Conservation (phyloP, 2,888 invertebrate species). For the Spodoptera exigua region DNA sequence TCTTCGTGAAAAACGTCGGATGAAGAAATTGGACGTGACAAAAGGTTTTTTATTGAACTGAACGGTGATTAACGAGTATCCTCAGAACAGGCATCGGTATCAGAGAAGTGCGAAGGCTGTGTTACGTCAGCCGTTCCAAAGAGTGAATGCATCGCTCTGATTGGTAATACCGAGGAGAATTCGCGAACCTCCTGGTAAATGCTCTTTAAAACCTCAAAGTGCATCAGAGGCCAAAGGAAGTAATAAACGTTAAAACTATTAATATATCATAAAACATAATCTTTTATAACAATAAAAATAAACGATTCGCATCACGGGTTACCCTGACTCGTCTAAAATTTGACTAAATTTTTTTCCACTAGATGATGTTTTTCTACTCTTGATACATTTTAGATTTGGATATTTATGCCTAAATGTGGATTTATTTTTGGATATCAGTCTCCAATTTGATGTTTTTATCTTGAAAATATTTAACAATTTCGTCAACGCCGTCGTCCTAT, state of each 20-base stretch:
- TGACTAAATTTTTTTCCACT: slow-evolving; percentile 8
- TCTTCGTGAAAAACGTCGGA: slow-evolving; percentile 4
- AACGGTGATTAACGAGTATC: slow-evolving; percentile 23
- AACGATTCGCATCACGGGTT: slow-evolving; percentile 16
- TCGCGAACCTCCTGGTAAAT: slow-evolving; percentile 48
- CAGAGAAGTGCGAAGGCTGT: slow-evolving; percentile 78
- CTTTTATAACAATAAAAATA: slow-evolving; percentile 2
- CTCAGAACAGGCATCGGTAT: slow-evolving; percentile 38
- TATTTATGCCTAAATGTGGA: no score
- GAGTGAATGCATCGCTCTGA: slow-evolving; percentile 82
- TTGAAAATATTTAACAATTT: slow-evolving; percentile 34
- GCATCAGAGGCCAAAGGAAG: slow-evolving; percentile 52
- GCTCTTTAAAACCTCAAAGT: slow-evolving; percentile 42
- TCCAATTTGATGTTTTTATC: slow-evolving; percentile 4
- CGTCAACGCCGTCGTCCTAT: slow-evolving; percentile 41
- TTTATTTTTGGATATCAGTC: neutral
- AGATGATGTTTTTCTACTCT: slow-evolving; percentile 3
- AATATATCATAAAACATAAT: slow-evolving; percentile 12
- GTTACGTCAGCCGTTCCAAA: slow-evolving; percentile 84
- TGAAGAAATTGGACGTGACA: slow-evolving; percentile 26
- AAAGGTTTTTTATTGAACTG: slow-evolving; percentile 17
- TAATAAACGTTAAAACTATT: slow-evolving; percentile 22
- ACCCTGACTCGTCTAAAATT: slow-evolving; percentile 3
- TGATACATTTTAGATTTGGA: no score
- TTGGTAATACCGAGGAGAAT: slow-evolving; percentile 74